Base-by-base conservation (phyloP, 2,113 vertebrate genomes). In the Cinclus cinclus region DNA sequence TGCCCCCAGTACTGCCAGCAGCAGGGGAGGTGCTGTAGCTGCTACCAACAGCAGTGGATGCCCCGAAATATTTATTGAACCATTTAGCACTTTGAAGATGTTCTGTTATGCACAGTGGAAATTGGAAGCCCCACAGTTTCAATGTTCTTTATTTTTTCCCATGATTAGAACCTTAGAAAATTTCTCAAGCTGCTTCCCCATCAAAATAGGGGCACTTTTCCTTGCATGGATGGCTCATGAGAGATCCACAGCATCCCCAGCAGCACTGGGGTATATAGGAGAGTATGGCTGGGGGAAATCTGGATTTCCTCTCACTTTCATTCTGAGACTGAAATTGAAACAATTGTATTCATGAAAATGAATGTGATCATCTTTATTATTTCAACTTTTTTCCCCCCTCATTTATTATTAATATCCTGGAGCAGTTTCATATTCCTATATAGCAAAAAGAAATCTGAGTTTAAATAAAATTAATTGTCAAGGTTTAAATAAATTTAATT, bases 401-500 rank as follows among this genome's bases (percentile, higher is more conserved):
- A 37, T 77, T 83, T 76, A 56, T 82, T 77, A 75, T 58, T 81
- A 75, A 79, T 79, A n/a, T 84, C 30, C 31, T 8, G 39, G 37
- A n/a, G 63, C 13, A 42, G 16, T 77, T 92, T 92, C 76, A 75
- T 83, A 60, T 70, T 86, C n/a, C 12, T 83, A 15, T 64, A 46
- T 3, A 19, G 39, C 9, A 53, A 73, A 81, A 82, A 73, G 20
- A 75, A 79, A 87, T 46, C 33, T 22, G 41, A 76, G 49, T 62
- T 94, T 58, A 84, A 81, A 92, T 90, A 88, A 93, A 93, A 70
- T 58, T 74, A 92, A 87, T 71, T 76, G 12, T 59, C 55, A 74
- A n/a, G 30, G 13, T 85, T 91, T 74, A 69, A 87, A 64, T 82
- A 71, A 76, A 90, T 73, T 58, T 64, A 86, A 90, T 80, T 92